Conservation (phyloP, 2,888 invertebrate species). For the Hydrotaea diabolus region DNA sequence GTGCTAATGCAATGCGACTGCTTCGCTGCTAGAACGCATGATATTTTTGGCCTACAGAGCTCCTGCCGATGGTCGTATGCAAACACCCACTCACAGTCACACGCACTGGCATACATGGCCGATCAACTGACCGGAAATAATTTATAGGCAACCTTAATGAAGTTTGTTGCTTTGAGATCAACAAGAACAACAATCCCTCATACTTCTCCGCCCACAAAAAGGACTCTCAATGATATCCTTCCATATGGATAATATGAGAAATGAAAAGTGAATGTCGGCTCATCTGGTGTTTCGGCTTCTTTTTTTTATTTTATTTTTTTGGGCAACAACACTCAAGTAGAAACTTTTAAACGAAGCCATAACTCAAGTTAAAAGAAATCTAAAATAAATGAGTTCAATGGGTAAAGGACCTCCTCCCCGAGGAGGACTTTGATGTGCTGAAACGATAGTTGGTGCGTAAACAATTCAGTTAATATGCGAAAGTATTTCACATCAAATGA, state of each 20-base stretch:
- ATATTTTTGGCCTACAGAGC: background rate
- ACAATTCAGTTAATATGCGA: slow-evolving; percentile 43
- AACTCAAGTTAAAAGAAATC: slow-evolving; percentile 28
- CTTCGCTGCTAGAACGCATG: background rate
- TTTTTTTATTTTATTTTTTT: too few relatives aligned
- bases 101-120: background rate
- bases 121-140: slow-evolving; percentile 13
- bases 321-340: background rate
- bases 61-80: background rate
- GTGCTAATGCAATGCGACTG: background rate
- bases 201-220: too few relatives aligned
- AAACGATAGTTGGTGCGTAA: slow-evolving; percentile 39
- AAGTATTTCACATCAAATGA: slow-evolving; percentile 33
- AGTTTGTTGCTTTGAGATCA: background rate
- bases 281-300: background rate
- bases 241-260: slow-evolving; percentile 3
- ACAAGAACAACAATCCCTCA: background rate
- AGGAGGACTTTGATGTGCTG: slow-evolving; percentile 1
- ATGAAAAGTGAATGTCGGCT: background rate
- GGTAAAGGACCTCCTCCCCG: background rate
- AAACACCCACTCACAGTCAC: background rate
- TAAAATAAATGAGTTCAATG: slow-evolving; percentile 12
- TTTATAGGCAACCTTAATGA: slow-evolving; percentile 26
- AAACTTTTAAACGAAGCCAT: slow-evolving; percentile 12
- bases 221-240: slow-evolving; percentile 18